Percentiles rank a stretch among this genome's conserved stretches.
Conservation (phyloP, 1,140 invertebrate genomes). For the Dinothrombium tinctorium region DNA sequence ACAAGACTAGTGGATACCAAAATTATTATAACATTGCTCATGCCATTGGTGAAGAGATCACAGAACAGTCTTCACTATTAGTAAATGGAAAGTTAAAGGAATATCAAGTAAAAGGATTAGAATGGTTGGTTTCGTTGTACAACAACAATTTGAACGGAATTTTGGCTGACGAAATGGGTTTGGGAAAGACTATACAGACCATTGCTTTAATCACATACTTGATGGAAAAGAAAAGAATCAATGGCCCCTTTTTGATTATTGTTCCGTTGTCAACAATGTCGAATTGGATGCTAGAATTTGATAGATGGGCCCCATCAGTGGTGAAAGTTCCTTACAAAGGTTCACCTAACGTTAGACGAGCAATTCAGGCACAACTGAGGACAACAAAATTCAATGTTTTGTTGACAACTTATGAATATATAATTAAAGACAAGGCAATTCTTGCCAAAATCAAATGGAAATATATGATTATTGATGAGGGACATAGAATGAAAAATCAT, state of each 20-base stretch:
- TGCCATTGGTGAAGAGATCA: slow-evolving; percentile 72
- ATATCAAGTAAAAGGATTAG: slow-evolving; percentile 86
- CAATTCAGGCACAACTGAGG: slow-evolving; percentile 64
- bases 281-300: slow-evolving; percentile 96
- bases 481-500: slow-evolving; percentile 99
- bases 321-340: slow-evolving; percentile 79
- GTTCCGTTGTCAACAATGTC: slow-evolving; percentile 90
- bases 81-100: slow-evolving; percentile 82
- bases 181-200: slow-evolving; percentile 92
- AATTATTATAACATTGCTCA: slow-evolving; percentile 66
- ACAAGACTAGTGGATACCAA: slow-evolving; percentile 28
- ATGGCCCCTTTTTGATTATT: slow-evolving; percentile 90
- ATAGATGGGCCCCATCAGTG: slow-evolving; percentile 93
- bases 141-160: slow-evolving; percentile 95
- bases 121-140: slow-evolving; percentile 94
- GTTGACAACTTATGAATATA: slow-evolving; percentile 93
- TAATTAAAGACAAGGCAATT: slow-evolving; percentile 92
- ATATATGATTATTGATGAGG: slow-evolving; percentile 99
- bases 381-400: slow-evolving; percentile 89
- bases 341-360: slow-evolving; percentile 56
- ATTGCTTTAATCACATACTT: slow-evolving; percentile 85
- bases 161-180: slow-evolving; percentile 86
- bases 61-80: slow-evolving; percentile 72
- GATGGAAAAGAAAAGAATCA: slow-evolving; percentile 93
- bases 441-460: slow-evolving; percentile 91